A percentile compares a stretch with the other conserved stretches of the same genome.
These are phyloP conservation scores for Hydropotes inermis DNA, from an alignment of 2,113 vertebrate genomes.

Conservation along the genomic window DNA sequence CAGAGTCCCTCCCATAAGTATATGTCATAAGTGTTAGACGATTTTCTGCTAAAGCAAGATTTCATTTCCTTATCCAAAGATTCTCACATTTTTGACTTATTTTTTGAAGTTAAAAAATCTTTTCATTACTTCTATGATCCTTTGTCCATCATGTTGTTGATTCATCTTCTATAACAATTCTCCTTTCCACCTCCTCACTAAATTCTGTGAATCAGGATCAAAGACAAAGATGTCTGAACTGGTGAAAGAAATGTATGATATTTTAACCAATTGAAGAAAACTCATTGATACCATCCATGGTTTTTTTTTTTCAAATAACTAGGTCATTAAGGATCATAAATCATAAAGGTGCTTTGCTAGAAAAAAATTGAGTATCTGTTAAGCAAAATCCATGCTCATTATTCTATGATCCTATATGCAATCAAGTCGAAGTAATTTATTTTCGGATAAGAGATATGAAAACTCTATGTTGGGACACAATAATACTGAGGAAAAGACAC, in stretches of 20 bases:
- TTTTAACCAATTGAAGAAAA: constrained; percentile 68
- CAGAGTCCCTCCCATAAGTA: neutral
- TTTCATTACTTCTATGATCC: constrained; percentile 72
- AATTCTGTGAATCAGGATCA: constrained; percentile 69
- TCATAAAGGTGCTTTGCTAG: constrained; percentile 45
- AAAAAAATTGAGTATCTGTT: constrained; percentile 44
- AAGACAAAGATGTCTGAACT: constrained; percentile 65
- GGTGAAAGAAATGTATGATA: constrained; percentile 68
- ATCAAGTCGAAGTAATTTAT: constrained; percentile 50
- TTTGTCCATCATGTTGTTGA: constrained; percentile 72
- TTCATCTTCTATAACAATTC: constrained; percentile 62
- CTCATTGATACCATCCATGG: constrained; percentile 51
- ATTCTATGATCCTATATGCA: neutral
- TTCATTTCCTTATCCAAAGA: constrained; percentile 70
- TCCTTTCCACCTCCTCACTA: constrained; percentile 64
- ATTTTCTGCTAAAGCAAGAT: constrained; percentile 50
- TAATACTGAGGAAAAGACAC: neutral
- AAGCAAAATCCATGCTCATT: constrained; percentile 56
- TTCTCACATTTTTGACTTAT: constrained; percentile 65
- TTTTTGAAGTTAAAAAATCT: constrained; percentile 74
- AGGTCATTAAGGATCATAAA: constrained; percentile 49
- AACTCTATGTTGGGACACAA: constrained; percentile 17
- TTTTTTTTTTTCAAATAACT: constrained; percentile 60
- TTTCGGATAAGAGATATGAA: constrained; percentile 49
- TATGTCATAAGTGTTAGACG: constrained; percentile 8